phyloP scores from a whole-genome alignment of 1,140 invertebrate species.

The Bradysia coprophila region DNA sequence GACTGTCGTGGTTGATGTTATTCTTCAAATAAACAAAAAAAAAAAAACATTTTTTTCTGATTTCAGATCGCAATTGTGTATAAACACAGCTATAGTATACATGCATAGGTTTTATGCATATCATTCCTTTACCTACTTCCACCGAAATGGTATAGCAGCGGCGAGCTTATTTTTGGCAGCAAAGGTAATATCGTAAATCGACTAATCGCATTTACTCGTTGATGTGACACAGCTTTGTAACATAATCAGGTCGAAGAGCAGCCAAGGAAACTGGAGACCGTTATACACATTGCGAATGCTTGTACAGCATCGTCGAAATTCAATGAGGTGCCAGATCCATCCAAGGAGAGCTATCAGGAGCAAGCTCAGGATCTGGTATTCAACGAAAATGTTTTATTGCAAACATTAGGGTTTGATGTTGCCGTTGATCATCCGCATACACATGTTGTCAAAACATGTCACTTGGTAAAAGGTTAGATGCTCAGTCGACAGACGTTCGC shows the following conservation, averaged over 20 bases:
- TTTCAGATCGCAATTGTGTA: conserved; percentile 67
- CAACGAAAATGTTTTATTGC: conserved; percentile 89
- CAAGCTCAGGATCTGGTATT: conserved; percentile 85
- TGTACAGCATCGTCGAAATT: conserved; percentile 35
- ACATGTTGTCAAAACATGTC: conserved; percentile 85
- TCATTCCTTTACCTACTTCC: conserved; percentile 73
- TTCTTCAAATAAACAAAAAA: no score
- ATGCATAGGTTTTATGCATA: conserved; percentile 97
- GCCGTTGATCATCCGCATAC: conserved; percentile 95
- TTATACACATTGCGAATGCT: conserved; percentile 76
- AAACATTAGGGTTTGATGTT: conserved; percentile 92
- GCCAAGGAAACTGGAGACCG: conserved; percentile 87
- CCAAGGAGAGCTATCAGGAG: conserved; percentile 28
- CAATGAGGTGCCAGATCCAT: conserved; percentile 30
- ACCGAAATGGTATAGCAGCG: conserved; percentile 61
- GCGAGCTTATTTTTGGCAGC: conserved; percentile 87
- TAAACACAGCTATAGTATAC: conserved; percentile 93
- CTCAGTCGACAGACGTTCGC: neutral
- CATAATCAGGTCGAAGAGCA: conserved; percentile 83
- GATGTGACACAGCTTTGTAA: no score
- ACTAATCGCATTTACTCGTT: no score
- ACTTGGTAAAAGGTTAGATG: conserved; percentile 72
- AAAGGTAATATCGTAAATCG: no score
- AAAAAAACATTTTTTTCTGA: neutral
- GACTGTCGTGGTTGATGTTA: conserved; percentile 1